Base-by-base conservation (phyloP, 2,113 vertebrate genomes). In the Sula dactylatra region DNA sequence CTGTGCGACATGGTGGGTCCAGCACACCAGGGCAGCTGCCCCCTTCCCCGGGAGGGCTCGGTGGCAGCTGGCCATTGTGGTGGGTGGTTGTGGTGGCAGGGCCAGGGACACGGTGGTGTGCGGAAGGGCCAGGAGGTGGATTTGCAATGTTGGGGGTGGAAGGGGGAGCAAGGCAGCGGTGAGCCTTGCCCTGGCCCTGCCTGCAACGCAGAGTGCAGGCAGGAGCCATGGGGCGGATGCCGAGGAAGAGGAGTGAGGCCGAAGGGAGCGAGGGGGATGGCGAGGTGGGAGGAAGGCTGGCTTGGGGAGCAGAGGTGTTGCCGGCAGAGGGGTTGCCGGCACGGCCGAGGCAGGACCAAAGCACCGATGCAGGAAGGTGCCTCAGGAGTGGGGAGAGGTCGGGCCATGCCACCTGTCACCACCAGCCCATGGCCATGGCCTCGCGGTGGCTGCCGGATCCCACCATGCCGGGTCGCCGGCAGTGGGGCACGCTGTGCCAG, bases 1-100 rank as follows among this genome's bases (percentile, higher is more conserved):
- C 42, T 38, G 54, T 56, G 65, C 84, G 90, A 67, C 67, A 73
- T 9, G 7, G 90, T 5, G 67, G 87, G 90, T 59, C 82, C 54
- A 27, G 76, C 24, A 26, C 1, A 1, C 45, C 29, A 76, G 36
- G 69, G 25, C 44, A n/a, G 62, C 55, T 9, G 13, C 11, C 20
- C 24, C 26, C 36, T 32, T 4, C 36, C 13, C 47, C 0, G 0
- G 50, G 49, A 62, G 73, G 82, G 65, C 69, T 87, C 1, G 0
- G 62, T 40, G 36, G 17, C 0, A 1, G 65, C 83, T 72, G 66
- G 50, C 38, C 5, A 1, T 47, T 44, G 54, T 6, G 4, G 50
- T 7, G 21, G 79, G 64, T 66, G 55, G 70, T 59, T 2, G 0
- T 32, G 82, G 86, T 44, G 78, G 77, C 71, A 7, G 2, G 44